phyloP scores from a whole-genome alignment of 2,113 vertebrate species.

The Toxotes jaculatrix region DNA sequence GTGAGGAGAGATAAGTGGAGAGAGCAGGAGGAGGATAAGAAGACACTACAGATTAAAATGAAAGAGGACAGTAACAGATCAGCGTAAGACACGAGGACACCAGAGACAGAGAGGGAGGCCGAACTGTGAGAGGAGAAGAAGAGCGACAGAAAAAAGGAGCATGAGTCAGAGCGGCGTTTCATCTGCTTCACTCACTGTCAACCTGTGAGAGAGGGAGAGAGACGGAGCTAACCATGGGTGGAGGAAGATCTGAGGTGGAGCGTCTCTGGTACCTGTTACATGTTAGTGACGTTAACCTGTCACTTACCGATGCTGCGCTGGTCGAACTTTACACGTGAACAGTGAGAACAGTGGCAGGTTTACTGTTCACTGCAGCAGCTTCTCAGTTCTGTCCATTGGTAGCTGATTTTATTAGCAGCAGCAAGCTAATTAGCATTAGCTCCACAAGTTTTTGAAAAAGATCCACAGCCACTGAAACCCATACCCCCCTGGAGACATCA shows the following conservation, averaged over 20 bases:
- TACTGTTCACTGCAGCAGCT: no score
- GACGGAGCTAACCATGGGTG: neutral
- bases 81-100: neutral
- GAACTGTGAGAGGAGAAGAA: neutral
- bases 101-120: neutral
- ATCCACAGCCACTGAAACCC: no score
- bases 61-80: slow-evolving; percentile 8
- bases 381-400: no score
- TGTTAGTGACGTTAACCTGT: no score
- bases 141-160: neutral
- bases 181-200: slow-evolving; percentile 15
- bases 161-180: slow-evolving; percentile 21
- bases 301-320: no score
- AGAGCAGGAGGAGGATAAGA: slow-evolving; percentile 7
- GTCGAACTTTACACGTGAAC: no score
- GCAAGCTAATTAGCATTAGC: neutral
- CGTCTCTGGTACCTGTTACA: no score
- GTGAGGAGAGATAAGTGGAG: slow-evolving; percentile 2
- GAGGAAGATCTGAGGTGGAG: neutral
- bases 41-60: slow-evolving; percentile 27
- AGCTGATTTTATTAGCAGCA: neutral
- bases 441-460: neutral
- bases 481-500: no score
- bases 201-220: neutral
- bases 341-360: no score